These are phyloP conservation scores for Dyspetes luteomarginatus DNA, from an alignment of 2,888 invertebrate species.

Conservation along the genomic window DNA sequence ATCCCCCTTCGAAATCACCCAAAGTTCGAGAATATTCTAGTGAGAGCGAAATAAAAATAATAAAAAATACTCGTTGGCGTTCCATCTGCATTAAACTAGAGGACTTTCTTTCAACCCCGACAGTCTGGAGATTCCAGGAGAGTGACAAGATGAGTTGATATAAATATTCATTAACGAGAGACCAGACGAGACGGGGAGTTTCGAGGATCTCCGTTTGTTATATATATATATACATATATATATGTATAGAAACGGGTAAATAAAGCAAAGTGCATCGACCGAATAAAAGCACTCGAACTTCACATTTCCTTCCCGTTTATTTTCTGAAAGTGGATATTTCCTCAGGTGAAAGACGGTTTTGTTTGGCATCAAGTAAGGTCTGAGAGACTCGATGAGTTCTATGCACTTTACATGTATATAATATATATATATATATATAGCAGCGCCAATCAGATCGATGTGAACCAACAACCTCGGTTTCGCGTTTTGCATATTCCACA, in stretches of 20 bases:
- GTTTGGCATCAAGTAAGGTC: slow-evolving; percentile 4
- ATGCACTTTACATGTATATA: too few species aligned
- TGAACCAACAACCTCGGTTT: neutral
- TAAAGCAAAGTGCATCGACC: slow-evolving; percentile 14
- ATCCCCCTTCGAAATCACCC: neutral
- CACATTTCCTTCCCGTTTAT: slow-evolving; percentile 22
- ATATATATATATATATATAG: neutral
- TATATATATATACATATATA: neutral
- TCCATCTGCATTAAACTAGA: slow-evolving; percentile 13
- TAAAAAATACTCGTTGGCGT: neutral
- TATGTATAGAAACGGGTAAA: neutral
- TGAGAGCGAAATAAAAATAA: neutral
- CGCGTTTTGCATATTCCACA: neutral
- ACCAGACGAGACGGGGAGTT: slow-evolving; percentile 5
- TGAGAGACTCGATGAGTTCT: slow-evolving; percentile 12
- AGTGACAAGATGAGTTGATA: slow-evolving; percentile 65
- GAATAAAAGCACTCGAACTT: slow-evolving; percentile 34
- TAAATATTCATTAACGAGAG: slow-evolving; percentile 74
- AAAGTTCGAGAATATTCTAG: neutral
- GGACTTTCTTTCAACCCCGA: slow-evolving; percentile 53
- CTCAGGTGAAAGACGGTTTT: neutral
- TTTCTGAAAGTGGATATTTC: slow-evolving; percentile 1
- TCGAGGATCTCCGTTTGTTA: neutral
- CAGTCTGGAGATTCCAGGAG: slow-evolving; percentile 40
- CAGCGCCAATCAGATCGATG: slow-evolving; percentile 22